phyloP scores from a whole-genome alignment of 2,113 vertebrate genomes.

The Hyaena hyaena region DNA sequence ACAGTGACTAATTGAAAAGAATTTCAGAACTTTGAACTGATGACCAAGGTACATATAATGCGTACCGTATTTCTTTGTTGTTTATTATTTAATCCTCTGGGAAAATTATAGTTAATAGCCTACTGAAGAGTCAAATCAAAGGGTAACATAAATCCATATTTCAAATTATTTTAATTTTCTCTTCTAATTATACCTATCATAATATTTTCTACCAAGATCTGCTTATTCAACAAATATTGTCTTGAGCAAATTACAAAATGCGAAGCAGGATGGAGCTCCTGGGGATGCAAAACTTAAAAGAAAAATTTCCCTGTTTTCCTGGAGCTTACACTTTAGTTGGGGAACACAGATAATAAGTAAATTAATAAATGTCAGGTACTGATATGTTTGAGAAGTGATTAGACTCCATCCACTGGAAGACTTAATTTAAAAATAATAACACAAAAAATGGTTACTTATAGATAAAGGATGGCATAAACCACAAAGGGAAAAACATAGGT shows the following conservation, averaged over 20 bases:
- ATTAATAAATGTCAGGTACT: not conserved
- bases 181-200: not conserved
- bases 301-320: not conserved
- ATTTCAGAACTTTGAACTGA: not conserved
- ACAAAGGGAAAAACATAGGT: not conserved
- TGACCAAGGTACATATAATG: not conserved
- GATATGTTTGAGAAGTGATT: not conserved
- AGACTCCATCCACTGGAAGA: not conserved
- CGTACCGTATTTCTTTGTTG: not conserved
- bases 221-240: not conserved
- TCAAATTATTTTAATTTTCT: not conserved
- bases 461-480: not conserved
- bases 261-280: not conserved
- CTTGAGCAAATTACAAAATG: not conserved
- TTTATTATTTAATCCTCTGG: not conserved
- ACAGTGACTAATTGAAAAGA: not conserved
- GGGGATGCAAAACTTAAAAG: not conserved
- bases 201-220: not conserved
- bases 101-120: not conserved
- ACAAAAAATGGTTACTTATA: not conserved
- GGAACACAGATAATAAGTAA: not conserved
- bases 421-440: not conserved
- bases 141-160: not conserved
- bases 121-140: not conserved
- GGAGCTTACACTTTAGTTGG: not conserved